Percentiles rank a stretch among this genome's conserved stretches.
Conservation (phyloP, 2,888 invertebrate genomes). For the Druceiella hillmani region DNA sequence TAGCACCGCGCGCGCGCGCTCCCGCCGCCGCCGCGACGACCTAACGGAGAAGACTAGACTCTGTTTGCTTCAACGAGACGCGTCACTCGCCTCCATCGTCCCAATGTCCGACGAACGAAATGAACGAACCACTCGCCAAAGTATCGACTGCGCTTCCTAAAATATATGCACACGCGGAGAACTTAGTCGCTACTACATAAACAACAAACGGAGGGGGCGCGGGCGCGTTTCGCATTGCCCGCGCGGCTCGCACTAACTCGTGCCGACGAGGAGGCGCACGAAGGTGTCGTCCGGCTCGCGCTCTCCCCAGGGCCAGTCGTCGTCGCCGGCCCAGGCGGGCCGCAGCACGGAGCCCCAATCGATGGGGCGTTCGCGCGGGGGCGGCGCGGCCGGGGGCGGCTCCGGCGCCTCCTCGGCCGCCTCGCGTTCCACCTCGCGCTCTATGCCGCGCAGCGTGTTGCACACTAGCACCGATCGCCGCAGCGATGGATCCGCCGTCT, state of each 20-base stretch:
- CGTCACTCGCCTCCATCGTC: neutral
- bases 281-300: slow-evolving; percentile 64
- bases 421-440: slow-evolving; percentile 80
- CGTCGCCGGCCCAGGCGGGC: slow-evolving; percentile 78
- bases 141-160: too few relatives aligned
- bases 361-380: slow-evolving; percentile 68
- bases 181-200: too few relatives aligned
- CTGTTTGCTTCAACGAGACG: neutral
- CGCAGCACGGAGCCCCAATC: slow-evolving; percentile 91
- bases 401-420: slow-evolving; percentile 51
- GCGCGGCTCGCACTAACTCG: slow-evolving; percentile 56
- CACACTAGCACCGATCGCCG: slow-evolving; percentile 89
- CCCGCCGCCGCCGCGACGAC: slow-evolving; percentile 28
- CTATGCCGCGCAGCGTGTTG: slow-evolving; percentile 84
- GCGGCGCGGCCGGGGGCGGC: slow-evolving; percentile 48
- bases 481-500: slow-evolving; percentile 84
- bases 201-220: slow-evolving; percentile 36
- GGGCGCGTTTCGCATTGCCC: slow-evolving; percentile 40
- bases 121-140: too few relatives aligned
- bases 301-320: slow-evolving; percentile 63
- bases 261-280: slow-evolving; percentile 66
- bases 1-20: slow-evolving; percentile 25
- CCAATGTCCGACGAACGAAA: too few relatives aligned
- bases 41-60: slow-evolving; percentile 6
- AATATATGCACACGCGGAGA: too few relatives aligned